Evolutionary conservation across 2,797 vertebrate genomes (phyloP).

Genomic region (Sebastes melanostomus): DNA sequence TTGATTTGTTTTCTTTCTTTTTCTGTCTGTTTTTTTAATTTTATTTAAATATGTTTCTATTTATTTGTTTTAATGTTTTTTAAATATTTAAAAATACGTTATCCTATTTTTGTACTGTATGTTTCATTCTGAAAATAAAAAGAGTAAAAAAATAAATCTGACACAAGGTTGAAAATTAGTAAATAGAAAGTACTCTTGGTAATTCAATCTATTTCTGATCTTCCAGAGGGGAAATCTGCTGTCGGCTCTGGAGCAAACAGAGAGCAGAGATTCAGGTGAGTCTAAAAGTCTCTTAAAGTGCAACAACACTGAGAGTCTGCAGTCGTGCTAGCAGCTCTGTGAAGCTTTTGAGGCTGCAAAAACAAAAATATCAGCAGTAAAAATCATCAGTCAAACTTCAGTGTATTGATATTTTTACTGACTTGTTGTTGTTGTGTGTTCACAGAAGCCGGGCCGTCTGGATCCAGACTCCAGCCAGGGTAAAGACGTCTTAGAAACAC

Average conservation of each 20-base stretch:
- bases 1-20: no score
- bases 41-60: no score
- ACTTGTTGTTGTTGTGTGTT: slow-evolving; percentile 3
- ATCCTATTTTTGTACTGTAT: no score
- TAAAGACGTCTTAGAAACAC: background rate
- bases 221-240: slow-evolving; percentile 73
- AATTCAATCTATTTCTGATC: background rate
- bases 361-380: background rate
- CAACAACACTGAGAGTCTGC: background rate
- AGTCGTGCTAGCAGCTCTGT: background rate
- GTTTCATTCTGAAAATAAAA: no score
- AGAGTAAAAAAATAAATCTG: no score
- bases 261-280: slow-evolving; percentile 59
- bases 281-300: background rate
- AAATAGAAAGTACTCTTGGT: no score
- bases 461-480: slow-evolving; percentile 41
- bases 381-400: background rate
- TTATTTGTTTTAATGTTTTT: no score
- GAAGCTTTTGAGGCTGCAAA: background rate
- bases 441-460: slow-evolving; percentile 57
- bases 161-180: no score
- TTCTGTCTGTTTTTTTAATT: no score
- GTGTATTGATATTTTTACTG: background rate
- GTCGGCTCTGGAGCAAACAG: slow-evolving; percentile 73
- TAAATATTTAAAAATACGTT: no score